Base-by-base conservation (phyloP, 2,797 vertebrate species). In the Coracias cyanogaster region DNA sequence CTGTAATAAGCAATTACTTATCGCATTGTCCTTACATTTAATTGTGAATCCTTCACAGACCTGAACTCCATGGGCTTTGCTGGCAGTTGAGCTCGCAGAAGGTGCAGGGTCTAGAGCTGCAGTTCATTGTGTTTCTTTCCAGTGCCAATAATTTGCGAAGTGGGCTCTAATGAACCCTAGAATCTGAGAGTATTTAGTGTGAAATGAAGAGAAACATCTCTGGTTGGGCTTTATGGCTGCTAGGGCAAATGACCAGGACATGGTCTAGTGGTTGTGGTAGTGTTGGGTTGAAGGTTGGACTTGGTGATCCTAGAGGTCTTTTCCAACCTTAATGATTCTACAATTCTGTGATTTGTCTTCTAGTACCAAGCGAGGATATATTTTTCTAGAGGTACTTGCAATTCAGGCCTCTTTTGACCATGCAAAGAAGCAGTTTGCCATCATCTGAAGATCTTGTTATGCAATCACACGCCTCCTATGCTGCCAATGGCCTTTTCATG, bases 401-500 rank as follows among this genome's bases (percentile, higher is more conserved):
- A 24, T 25, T 37, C 74, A 51, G 37, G 29, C 11, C 49, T 46
- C 12, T 49, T 64, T 60, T 77, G 65, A n/a, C 22, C 22, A 37
- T 10, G 21, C 24, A 12, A 39, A 58, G 52, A 70, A 46, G 10
- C 3, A 22, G 25, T 72, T 26, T 49, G 12, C n/a, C 2, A 3
- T 31, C 45, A 10, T 57, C 43, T 57, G 48, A 39, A 57, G 25
- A 18, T 16, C 25, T 39, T 20, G 28, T 25, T 12, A 13, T 13
- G 77, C 20, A 16, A 3, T 31, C 24, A 8, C 39, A 10, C 45
- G 2, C 15, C 31, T 84, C 11, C 29, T 29, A 25, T 3, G 2
- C 33, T 18, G 33, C 1, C 1, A 54, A 15, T 49, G 37, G 29
- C 41, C 5, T 60, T 64, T 35, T 76, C 0, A 0, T n/a, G 4